A percentile compares a stretch with the other conserved stretches of the same genome.
These are phyloP conservation scores for Alosa sapidissima DNA, from an alignment of 2,797 vertebrate species.

Conservation along the genomic window DNA sequence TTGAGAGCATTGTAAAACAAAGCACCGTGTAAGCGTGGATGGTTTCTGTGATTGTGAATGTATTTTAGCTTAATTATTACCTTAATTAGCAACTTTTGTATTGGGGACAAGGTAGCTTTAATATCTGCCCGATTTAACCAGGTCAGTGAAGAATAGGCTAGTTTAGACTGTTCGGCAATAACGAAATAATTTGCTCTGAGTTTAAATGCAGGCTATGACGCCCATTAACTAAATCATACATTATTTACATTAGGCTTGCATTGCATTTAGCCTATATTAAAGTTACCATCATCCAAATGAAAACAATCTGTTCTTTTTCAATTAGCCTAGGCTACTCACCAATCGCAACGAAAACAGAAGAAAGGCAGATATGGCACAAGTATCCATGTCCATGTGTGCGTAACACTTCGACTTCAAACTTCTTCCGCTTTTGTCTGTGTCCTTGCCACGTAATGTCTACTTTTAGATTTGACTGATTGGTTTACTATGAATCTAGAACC, in stretches of 20 bases:
- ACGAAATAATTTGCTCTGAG: not conserved
- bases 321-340: not conserved
- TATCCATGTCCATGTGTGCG: constrained; percentile 13
- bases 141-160: not conserved
- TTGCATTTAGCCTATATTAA: not conserved
- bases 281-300: not conserved
- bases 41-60: too few relatives aligned
- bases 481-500: not conserved
- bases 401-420: not conserved
- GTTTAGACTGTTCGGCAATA: not conserved
- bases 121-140: not conserved
- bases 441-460: not conserved
- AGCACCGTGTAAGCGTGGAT: too few relatives aligned
- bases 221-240: not conserved
- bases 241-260: not conserved
- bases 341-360: constrained; percentile 5
- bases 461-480: not conserved
- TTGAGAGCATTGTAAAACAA: too few relatives aligned
- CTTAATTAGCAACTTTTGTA: too few relatives aligned
- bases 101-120: too few relatives aligned
- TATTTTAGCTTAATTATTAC: too few relatives aligned
- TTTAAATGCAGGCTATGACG: not conserved
- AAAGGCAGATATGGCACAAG: not conserved
- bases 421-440: not conserved
- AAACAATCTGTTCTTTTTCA: not conserved